Conservation (phyloP, 2,888 invertebrate genomes). For the Selenia dentaria region DNA sequence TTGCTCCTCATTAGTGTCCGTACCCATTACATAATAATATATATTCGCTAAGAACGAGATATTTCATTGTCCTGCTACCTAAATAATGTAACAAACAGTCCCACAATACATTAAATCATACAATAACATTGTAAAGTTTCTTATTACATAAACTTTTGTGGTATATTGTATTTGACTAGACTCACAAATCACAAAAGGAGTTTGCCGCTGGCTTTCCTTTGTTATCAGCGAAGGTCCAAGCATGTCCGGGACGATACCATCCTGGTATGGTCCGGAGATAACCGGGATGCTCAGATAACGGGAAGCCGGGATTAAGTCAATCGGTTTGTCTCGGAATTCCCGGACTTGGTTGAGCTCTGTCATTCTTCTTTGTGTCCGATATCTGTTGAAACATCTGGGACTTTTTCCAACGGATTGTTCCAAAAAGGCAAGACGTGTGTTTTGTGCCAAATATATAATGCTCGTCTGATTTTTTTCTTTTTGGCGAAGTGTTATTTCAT, state of each 20-base stretch:
- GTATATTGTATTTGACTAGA: neutral
- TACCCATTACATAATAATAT: too few relatives aligned
- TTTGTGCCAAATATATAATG: too few relatives aligned
- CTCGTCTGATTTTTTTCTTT: too few relatives aligned
- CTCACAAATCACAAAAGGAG: neutral
- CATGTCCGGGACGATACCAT: neutral
- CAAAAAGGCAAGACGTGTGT: neutral
- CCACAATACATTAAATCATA: too few relatives aligned
- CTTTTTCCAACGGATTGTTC: neutral
- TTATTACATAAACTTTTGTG: neutral
- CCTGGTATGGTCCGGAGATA: conserved; percentile 4
- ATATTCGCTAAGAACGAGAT: too few relatives aligned
- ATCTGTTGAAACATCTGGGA: conserved; percentile 5
- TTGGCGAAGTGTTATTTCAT: too few relatives aligned
- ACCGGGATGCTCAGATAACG: neutral
- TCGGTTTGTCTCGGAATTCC: conserved; percentile 9
- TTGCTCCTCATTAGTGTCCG: too few relatives aligned
- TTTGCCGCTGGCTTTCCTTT: neutral
- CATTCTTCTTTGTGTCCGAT: conserved; percentile 8
- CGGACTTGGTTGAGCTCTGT: conserved; percentile 2
- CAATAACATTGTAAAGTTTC: too few relatives aligned
- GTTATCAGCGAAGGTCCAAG: conserved; percentile 1
- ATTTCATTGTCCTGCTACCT: too few relatives aligned
- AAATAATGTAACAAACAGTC: too few relatives aligned
- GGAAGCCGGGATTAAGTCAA: conserved; percentile 9